Conservation (phyloP, 2,888 invertebrate genomes). For the Drosophila buzzatii region DNA sequence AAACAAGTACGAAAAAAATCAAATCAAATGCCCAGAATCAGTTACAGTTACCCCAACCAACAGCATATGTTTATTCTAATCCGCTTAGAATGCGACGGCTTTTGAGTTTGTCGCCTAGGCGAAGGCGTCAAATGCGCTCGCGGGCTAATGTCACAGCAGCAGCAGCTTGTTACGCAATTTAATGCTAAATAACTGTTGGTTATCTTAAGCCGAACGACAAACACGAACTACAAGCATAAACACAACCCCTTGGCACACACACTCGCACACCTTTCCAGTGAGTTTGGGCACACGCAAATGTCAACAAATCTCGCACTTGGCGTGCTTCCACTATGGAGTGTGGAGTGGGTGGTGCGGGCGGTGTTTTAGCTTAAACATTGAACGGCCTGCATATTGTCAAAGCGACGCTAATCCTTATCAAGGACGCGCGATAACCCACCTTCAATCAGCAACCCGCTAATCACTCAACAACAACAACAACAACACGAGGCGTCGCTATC, state of each 20-base stretch:
- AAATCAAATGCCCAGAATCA: constrained; percentile 19
- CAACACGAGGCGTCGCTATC: constrained; percentile 46
- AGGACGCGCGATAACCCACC: constrained; percentile 35
- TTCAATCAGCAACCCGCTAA: constrained; percentile 9
- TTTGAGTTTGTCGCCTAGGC: constrained; percentile 48
- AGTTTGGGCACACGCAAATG: constrained; percentile 61
- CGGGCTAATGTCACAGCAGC: constrained; percentile 52
- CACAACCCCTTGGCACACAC: constrained; percentile 19
- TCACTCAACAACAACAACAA: constrained; percentile 33
- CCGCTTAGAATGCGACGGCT: constrained; percentile 59
- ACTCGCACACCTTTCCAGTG: neutral
- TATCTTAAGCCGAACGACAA: constrained; percentile 71
- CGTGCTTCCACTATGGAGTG: constrained; percentile 36
- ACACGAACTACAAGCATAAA: constrained; percentile 39
- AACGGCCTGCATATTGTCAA: constrained; percentile 73
- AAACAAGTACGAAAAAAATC: constrained; percentile 11
- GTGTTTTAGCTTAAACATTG: constrained; percentile 59
- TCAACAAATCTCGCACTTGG: constrained; percentile 78
- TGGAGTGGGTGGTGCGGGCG: neutral
- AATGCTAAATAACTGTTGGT: constrained; percentile 54
- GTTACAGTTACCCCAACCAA: constrained; percentile 1
- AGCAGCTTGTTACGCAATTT: constrained; percentile 19
- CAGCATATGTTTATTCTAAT: constrained; percentile 43
- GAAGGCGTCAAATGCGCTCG: constrained; percentile 60
- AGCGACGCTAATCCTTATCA: constrained; percentile 73